phyloP scores from a whole-genome alignment of 2,113 vertebrate species.

The Todiramphus saurophagus region DNA sequence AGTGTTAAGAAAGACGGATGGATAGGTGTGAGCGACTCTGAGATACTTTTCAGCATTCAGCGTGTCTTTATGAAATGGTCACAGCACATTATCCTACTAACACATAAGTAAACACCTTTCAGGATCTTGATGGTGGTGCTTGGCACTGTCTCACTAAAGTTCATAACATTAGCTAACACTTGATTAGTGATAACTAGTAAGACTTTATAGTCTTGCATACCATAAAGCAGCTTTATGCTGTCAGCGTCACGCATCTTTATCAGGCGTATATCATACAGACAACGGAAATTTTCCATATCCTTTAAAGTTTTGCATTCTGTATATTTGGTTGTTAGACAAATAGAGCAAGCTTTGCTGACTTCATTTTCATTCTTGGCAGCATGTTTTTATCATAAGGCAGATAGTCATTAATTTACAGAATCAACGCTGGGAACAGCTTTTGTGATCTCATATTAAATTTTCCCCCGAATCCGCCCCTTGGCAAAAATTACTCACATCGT shows the following conservation, averaged over 20 bases:
- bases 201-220: background rate
- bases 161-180: background rate
- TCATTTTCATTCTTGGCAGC: conserved; percentile 88
- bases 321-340: conserved; percentile 86
- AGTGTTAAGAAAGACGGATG: background rate
- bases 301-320: conserved; percentile 82
- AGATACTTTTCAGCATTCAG: background rate
- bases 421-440: conserved; percentile 94
- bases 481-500: conserved; percentile 98
- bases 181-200: background rate
- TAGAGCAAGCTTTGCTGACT: conserved; percentile 83
- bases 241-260: conserved; percentile 70
- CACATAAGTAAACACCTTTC: conserved; percentile 18
- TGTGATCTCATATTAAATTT: conserved; percentile 97
- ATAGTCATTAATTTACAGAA: conserved; percentile 96
- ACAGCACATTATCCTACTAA: background rate
- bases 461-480: conserved; percentile 92
- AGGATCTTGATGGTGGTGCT: background rate
- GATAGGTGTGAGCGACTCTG: background rate
- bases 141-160: conserved; percentile 12
- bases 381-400: conserved; percentile 91
- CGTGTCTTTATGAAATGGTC: background rate
- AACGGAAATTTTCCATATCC: conserved; percentile 80
- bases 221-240: conserved; percentile 32
- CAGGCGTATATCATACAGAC: conserved; percentile 61